Evolutionary conservation across 2,113 vertebrate genomes (phyloP), one percentile per base, ranked within the genome.

Genomic region (Tragelaphus strepsiceros): DNA sequence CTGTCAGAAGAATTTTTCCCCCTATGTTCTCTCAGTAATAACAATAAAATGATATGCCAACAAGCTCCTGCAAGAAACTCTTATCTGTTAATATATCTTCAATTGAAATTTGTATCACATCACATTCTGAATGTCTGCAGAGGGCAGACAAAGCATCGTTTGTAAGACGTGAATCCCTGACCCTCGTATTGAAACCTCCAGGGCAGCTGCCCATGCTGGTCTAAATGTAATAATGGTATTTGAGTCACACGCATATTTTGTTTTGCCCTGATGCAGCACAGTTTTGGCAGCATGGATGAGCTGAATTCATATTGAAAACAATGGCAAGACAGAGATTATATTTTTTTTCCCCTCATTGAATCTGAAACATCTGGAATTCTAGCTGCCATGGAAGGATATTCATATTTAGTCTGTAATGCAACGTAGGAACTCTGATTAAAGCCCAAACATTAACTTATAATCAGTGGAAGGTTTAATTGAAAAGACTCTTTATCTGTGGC

Each of bases 61-160:
- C 61, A 59, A 59, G 62, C 11, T 58, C 64, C 64, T 49, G 4
- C 3, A 28, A 93, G 89, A 96, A 58, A 13, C 28, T 81, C 53
- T 74, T 94, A 85, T 94, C 91, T 96, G 21, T 96, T 92, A 96
- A 94, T 88, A 91, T 59, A 91, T 96, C 97, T 95, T 64, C 54
- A 61, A 16, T 64, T 28, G 11, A 43, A 80, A 22, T 77, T 81
- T 91, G 86, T 53, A 78, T 94, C 30, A 0, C 35, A n/a, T 71
- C 7, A 0, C 24, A 24, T 78, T 59, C 64, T 43, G 89, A 64
- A 51, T 35, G 59, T n/a, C 77, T 43, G 77, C 81, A 15, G 15
- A 32, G 32, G 16, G 21, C 4, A 14, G 82, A 78, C n/a, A 61
- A 21, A 95, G 24, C 30, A 6, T 80, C 22, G 43, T 88, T 53